Percentiles rank a stretch among this genome's conserved stretches.
Evolutionary conservation across 2,797 vertebrate genomes (phyloP).

Genomic region (Myiotriccus ornatus): DNA sequence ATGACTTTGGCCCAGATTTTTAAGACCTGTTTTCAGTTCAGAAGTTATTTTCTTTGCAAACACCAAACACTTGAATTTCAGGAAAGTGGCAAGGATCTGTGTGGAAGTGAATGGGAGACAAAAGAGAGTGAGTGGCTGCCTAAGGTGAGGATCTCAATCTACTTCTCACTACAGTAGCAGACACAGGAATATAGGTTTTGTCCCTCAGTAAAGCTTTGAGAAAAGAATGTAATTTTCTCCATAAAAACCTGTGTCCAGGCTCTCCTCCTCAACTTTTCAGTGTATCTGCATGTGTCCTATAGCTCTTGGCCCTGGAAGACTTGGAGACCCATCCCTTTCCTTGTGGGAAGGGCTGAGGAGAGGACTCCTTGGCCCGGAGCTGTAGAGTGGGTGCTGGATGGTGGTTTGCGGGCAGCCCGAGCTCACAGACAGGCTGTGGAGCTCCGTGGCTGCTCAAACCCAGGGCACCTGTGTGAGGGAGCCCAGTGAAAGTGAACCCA

Average conservation of each 20-base stretch:
- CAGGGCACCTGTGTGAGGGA: background rate
- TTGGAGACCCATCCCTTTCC: background rate
- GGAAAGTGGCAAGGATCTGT: background rate
- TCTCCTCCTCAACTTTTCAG: background rate
- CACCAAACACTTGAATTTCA: background rate
- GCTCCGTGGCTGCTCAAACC: accelerated
- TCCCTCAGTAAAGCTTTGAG: background rate
- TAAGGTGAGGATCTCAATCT: background rate
- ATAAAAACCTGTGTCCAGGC: background rate
- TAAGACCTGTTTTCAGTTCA: background rate
- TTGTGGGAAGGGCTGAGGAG: background rate
- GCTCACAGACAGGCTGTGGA: background rate
- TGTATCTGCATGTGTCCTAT: accelerated
- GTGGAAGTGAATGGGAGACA: background rate
- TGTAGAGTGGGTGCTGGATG: background rate
- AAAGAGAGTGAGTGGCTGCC: background rate
- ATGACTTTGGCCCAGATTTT: background rate
- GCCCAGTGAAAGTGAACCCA: background rate
- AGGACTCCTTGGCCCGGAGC: background rate
- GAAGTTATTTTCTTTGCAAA: background rate
- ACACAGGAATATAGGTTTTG: background rate
- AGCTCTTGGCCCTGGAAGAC: background rate
- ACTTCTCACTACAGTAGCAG: background rate
- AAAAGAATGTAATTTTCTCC: background rate
- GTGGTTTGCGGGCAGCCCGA: background rate